phyloP scores from a whole-genome alignment of 64 coral and sea anemone genomes.

The Acropora yongei region DNA sequence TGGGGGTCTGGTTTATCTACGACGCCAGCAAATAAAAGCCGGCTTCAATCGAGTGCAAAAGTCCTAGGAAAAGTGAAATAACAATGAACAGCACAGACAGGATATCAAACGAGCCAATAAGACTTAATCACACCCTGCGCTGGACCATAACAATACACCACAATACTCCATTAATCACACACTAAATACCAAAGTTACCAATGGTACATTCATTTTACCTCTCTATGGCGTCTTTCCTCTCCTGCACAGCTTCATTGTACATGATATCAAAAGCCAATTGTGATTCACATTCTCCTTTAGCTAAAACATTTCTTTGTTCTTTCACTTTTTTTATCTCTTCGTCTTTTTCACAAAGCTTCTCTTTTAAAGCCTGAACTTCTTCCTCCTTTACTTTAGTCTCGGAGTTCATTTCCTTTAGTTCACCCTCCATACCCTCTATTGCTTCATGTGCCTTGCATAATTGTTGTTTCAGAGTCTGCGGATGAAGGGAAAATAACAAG shows the following conservation, averaged over 20 bases:
- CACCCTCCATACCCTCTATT: conserved; percentile 53
- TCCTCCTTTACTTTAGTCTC: conserved; percentile 50
- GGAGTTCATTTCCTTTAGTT: conserved; percentile 40
- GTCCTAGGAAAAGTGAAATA: too few relatives aligned
- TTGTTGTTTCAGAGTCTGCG: conserved; percentile 55
- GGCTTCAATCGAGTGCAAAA: too few relatives aligned
- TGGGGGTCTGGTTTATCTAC: too few relatives aligned
- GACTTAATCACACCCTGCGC: too few relatives aligned
- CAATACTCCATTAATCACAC: neutral
- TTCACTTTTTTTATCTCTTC: conserved; percentile 54
- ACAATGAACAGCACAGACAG: too few relatives aligned
- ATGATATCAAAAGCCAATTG: conserved; percentile 71
- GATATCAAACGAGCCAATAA: too few relatives aligned
- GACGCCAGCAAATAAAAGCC: too few relatives aligned
- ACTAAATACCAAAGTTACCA: too few relatives aligned
- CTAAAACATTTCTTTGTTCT: conserved; percentile 72
- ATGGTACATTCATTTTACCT: conserved; percentile 42
- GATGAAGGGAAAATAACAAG: neutral
- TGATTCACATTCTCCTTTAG: conserved; percentile 46
- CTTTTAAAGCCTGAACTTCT: conserved; percentile 51
- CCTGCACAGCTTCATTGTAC: conserved; percentile 61
- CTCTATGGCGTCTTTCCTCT: conserved; percentile 69
- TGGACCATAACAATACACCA: too few relatives aligned
- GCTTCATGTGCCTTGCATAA: conserved; percentile 56
- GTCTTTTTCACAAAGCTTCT: conserved; percentile 31